Evolutionary conservation across 2,888 invertebrate species (phyloP).

Genomic region (Tridacna crocea): DNA sequence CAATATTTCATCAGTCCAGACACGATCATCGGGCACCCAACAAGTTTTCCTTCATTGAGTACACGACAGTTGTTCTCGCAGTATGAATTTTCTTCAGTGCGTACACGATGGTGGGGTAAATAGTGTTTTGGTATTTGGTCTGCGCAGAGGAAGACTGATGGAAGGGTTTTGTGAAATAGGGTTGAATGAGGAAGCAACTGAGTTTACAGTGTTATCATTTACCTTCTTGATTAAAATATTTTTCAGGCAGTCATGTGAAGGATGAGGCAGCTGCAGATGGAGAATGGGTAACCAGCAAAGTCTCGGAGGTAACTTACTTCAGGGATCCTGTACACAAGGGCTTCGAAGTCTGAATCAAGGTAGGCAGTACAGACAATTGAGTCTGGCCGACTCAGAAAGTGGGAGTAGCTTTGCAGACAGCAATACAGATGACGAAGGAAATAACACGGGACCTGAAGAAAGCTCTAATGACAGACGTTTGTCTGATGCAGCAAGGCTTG

Average conservation of each 20-base stretch:
- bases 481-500: conserved; percentile 53
- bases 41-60: too few relatives aligned
- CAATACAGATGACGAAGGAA: conserved; percentile 50
- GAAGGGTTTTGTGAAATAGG: too few relatives aligned
- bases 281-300: conserved; percentile 39
- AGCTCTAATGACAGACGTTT: conserved; percentile 41
- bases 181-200: too few relatives aligned
- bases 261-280: conserved; percentile 3
- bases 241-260: not conserved
- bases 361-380: conserved; percentile 40
- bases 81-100: too few relatives aligned
- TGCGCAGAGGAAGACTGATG: too few relatives aligned
- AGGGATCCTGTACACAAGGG: conserved; percentile 44
- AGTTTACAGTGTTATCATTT: not conserved
- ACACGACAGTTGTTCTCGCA: too few relatives aligned
- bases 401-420: conserved; percentile 40
- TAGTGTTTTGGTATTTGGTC: too few relatives aligned
- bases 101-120: too few relatives aligned
- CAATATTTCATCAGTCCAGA: too few relatives aligned
- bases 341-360: conserved; percentile 39
- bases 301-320: conserved; percentile 40
- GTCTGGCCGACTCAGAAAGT: conserved; percentile 53
- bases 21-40: too few relatives aligned
- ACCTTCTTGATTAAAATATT: not conserved
- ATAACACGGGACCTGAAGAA: conserved; percentile 25